Conservation (phyloP, 92 coral and sea anemone species). For the Parazoanthus atlanticus region DNA sequence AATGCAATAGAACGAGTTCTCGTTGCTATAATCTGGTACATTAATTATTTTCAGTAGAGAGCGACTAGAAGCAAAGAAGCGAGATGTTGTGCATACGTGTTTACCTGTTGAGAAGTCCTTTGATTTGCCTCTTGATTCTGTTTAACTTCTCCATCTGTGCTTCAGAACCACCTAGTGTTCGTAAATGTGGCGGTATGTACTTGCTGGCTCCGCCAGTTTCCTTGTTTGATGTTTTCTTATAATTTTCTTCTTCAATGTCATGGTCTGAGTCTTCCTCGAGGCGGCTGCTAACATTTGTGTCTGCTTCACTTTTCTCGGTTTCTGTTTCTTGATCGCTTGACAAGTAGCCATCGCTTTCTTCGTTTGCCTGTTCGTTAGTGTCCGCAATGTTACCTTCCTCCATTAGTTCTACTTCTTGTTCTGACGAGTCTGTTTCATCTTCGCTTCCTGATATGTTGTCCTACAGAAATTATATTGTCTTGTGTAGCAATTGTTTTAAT, state of each 20-base stretch:
- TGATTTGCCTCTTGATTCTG: slow-evolving; percentile 78
- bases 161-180: slow-evolving; percentile 50
- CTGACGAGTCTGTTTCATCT: slow-evolving; percentile 16
- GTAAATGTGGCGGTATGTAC: slow-evolving; percentile 90
- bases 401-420: neutral
- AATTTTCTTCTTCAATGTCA: neutral
- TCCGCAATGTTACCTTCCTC: neutral
- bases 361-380: neutral
- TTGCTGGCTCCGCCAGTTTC: slow-evolving; percentile 40
- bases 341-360: slow-evolving; percentile 32
- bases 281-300: neutral
- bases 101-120: slow-evolving; percentile 93
- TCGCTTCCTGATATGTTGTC: neutral
- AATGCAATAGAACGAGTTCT: too few species aligned
- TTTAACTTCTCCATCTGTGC: slow-evolving; percentile 58
- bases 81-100: neutral
- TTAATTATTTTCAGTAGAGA: too few species aligned
- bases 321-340: slow-evolving; percentile 20
- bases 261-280: neutral
- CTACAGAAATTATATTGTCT: neutral
- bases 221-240: neutral
- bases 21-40: too few species aligned
- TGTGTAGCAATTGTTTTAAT: neutral
- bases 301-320: neutral
- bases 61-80: too few species aligned